Evolutionary conservation across 2,113 vertebrate genomes (phyloP).

Genomic region (Tichodroma muraria): DNA sequence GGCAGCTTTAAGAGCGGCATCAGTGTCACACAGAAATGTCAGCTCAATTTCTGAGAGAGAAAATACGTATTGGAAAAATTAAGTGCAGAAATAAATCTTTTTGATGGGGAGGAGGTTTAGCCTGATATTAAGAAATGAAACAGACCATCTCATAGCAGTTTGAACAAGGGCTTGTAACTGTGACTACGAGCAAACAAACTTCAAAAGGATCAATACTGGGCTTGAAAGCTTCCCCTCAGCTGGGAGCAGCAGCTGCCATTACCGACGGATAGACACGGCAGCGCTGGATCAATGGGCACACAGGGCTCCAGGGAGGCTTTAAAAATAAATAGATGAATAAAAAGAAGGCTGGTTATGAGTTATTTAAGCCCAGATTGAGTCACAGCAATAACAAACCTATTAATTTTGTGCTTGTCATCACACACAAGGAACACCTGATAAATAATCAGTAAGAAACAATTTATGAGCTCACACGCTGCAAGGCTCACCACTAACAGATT

Average conservation of each 20-base stretch:
- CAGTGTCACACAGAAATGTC: neutral
- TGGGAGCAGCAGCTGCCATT: neutral
- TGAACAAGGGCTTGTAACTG: neutral
- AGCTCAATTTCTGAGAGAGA: neutral
- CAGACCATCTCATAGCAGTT: neutral
- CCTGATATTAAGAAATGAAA: neutral
- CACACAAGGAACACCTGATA: neutral
- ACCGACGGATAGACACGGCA: fast-evolving
- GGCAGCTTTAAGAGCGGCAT: neutral
- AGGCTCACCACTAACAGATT: neutral
- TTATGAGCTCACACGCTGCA: neutral
- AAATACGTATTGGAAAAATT: neutral
- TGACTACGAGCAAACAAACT: neutral
- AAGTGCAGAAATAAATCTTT: slow-evolving; percentile 12
- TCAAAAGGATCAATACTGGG: slow-evolving; percentile 24
- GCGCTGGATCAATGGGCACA: neutral
- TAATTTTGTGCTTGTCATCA: neutral
- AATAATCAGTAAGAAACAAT: fast-evolving
- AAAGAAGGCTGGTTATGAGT: neutral
- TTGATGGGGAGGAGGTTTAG: neutral
- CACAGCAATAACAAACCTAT: neutral
- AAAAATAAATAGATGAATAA: neutral
- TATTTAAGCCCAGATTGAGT: neutral
- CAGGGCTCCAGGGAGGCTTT: neutral
- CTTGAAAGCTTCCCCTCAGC: slow-evolving; percentile 2